These are phyloP conservation scores for Tinea trinotella DNA, from an alignment of 2,888 invertebrate genomes.

Conservation along the genomic window DNA sequence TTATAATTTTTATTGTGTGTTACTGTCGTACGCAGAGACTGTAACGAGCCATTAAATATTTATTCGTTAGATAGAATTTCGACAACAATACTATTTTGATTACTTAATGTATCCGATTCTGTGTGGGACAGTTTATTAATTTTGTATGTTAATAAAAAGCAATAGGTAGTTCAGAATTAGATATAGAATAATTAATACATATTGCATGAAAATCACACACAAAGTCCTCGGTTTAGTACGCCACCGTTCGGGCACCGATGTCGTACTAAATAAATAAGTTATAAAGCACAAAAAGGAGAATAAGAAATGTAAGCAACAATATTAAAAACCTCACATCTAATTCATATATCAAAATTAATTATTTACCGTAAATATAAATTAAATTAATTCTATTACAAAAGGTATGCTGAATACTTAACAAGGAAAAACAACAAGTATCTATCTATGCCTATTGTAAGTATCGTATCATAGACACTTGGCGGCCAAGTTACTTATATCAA, in stretches of 20 bases:
- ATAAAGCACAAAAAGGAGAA: neutral
- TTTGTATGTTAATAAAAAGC: too few species aligned
- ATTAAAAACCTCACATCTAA: conserved; percentile 5
- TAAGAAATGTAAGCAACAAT: conserved; percentile 1
- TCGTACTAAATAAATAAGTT: conserved; percentile 27
- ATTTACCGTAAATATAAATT: neutral
- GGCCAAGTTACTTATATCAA: too few species aligned
- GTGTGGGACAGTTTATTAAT: too few species aligned
- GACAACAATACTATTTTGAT: too few species aligned
- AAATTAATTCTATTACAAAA: neutral
- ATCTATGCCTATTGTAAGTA: too few species aligned
- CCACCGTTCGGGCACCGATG: conserved; percentile 50
- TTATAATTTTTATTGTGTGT: neutral
- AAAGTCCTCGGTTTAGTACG: conserved; percentile 23
- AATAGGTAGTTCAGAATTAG: neutral
- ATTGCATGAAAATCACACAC: conserved; percentile 4
- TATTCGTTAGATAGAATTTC: too few species aligned
- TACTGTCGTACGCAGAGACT: too few species aligned
- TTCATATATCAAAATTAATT: neutral
- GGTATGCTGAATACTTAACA: neutral
- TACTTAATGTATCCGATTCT: too few species aligned
- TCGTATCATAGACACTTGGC: too few species aligned
- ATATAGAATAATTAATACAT: neutral
- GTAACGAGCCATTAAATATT: too few species aligned
- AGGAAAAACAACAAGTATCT: too few species aligned